These are phyloP conservation scores for Dasyurus viverrinus DNA, from an alignment of 2,113 vertebrate genomes.

Conservation along the genomic window DNA sequence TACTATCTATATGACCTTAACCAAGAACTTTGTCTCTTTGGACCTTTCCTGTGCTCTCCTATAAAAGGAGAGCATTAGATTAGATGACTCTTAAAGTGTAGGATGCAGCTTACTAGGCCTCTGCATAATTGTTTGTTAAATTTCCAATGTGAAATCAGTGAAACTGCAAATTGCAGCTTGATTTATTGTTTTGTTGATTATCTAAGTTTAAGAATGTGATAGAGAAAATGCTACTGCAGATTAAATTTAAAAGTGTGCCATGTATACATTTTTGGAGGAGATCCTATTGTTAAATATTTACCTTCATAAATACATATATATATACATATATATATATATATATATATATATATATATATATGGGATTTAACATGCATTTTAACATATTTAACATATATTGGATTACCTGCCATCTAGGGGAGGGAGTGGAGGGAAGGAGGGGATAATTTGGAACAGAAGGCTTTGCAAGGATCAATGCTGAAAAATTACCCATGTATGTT, in stretches of 20 bases:
- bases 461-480: no score
- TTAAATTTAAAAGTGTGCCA: neutral
- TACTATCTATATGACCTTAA: neutral
- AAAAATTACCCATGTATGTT: no score
- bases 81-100: neutral
- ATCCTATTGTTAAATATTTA: neutral
- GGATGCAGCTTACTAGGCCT: neutral
- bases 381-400: no score
- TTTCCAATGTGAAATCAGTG: neutral
- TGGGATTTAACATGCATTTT: no score
- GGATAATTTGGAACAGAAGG: no score
- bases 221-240: neutral
- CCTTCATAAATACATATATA: no score
- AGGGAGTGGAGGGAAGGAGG: no score
- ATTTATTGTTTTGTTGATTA: neutral
- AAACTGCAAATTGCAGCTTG: neutral
- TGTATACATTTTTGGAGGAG: neutral
- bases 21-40: neutral
- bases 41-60: neutral
- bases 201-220: neutral
- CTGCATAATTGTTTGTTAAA: neutral
- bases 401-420: no score
- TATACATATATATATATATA: no score
- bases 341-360: no score
- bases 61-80: neutral